Base-by-base conservation (phyloP, 2,888 invertebrate species). In the Hydroisotoma schaefferi region DNA sequence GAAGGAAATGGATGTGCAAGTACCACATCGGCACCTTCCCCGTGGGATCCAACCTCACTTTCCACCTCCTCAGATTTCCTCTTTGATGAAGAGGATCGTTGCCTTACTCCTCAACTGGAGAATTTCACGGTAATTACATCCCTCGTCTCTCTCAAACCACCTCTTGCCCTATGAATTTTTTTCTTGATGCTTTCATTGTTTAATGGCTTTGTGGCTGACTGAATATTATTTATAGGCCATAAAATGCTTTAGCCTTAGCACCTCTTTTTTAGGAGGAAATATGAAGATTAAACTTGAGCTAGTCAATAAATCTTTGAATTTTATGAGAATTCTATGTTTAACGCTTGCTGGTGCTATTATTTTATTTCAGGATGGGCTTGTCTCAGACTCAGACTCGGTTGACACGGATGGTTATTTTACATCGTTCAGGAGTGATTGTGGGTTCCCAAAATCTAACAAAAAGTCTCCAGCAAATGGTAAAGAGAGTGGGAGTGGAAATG, bases 331-430 rank as follows among this genome's bases (percentile, higher is more conserved):
- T 49, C 29, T 47, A 8, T 5, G 6, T 28, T 20, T 4, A 37
- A 12, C 20, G 3, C n/a, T 29, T 23, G 10, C 37, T n/a, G n/a
- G n/a, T n/a, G n/a, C n/a, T n/a, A n/a, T n/a, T n/a, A n/a, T n/a
- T n/a, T n/a, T n/a, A n/a, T n/a, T 51, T 18, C 27, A 71, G 71
- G 72, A 72, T 61, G 72, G 72, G 18, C 51, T 72, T n/a, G 69
- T 72, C 4, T 72, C 72, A 12, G 72, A 72, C 56, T 72, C 72
- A 5, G 72, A 72, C 49, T 70, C 70, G 2, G 72, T 72, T 8
- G 97, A 97, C 75, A 94, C 94, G 1, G 97, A 97, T 78, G 97
- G 97, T 6, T 97, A 95, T 77, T 97, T 94, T 77, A 97, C 97
- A 1, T 94, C 94, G 22, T 97, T 97, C 81, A 94, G 97, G 77